Base-by-base conservation (phyloP, 2,113 vertebrate genomes). In the Lophura nycthemera region DNA sequence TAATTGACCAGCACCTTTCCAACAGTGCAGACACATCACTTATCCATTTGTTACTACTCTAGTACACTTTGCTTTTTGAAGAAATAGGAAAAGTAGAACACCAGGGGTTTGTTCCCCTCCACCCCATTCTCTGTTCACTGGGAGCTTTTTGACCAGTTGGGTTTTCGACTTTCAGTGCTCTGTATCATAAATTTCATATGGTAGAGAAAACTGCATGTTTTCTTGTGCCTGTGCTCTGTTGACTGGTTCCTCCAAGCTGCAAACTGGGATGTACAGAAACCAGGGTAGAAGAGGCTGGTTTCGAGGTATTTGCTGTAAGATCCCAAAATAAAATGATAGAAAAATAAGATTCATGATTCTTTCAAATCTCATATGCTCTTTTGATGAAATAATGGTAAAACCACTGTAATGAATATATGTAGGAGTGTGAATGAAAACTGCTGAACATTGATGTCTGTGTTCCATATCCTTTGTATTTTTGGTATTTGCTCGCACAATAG, bases 101-200 rank as follows among this genome's bases (percentile, higher is more conserved):
- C 19, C 8, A 45, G 73, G 27, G n/a, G 11, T 82, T 64, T 50
- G n/a, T 66, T 86, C 40, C 63, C 7, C 4, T 80, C 30, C 14
- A 34, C 13, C 4, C 32, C 14, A 21, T 5, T 10, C 0, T 13
- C 0, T 0, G 17, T 83, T 84, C 29, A 21, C 8, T 43, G 61
- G 29, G 13, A 86, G n/a, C 69, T 79, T 90, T 56, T 64, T 78
- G 65, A 16, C 25, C 48, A 32, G 43, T 92, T 59, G 38, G 29
- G 42, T 43, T 63, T 76, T 61, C 16, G 20, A 9, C 40, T 91
- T 94, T 54, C 45, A 38, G 82, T 60, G 60, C 13, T 19, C 5
- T 21, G 40, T 25, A 30, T 7, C 45, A 42, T 45, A 38, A 56
- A 2, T 24, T 30, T 18, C n/a, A 17, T 57, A 63, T 80, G 52